phyloP scores from a whole-genome alignment of 2,888 invertebrate genomes.

The Chaitophorus viminalis region DNA sequence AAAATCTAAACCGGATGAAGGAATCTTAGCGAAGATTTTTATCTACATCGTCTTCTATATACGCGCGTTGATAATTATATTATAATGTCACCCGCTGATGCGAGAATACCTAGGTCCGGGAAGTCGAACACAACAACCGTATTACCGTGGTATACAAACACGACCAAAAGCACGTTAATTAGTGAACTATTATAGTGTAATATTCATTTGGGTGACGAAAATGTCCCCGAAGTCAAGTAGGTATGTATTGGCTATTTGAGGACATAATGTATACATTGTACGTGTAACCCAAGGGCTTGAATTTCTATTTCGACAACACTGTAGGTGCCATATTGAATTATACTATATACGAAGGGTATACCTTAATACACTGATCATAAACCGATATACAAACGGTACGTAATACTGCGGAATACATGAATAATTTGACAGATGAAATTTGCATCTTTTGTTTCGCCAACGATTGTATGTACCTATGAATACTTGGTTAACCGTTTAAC shows the following conservation, averaged over 20 bases:
- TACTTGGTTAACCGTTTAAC: constrained; percentile 19
- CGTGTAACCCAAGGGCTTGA: not conserved
- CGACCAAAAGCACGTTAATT: constrained; percentile 39
- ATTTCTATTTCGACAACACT: not conserved
- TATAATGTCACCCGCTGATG: constrained; percentile 51
- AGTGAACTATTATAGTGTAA: constrained; percentile 24
- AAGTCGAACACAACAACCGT: constrained; percentile 51
- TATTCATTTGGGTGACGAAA: constrained; percentile 26
- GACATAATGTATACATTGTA: not conserved
- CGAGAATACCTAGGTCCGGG: constrained; percentile 56
- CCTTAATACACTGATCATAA: not conserved
- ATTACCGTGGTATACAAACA: constrained; percentile 37
- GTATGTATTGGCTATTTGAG: not conserved
- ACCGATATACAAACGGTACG: not conserved
- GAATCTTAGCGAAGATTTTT: constrained; percentile 43
- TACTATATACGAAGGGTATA: not conserved
- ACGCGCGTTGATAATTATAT: constrained; percentile 26
- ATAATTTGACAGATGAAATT: constrained; percentile 36
- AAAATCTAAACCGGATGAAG: constrained; percentile 57
- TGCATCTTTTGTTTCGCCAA: constrained; percentile 15
- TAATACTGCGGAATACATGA: constrained; percentile 30
- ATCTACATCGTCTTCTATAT: constrained; percentile 7
- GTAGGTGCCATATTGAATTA: not conserved
- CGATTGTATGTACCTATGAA: not conserved
- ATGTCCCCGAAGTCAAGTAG: constrained; percentile 30